Base-by-base conservation (phyloP, 2,797 vertebrate species). In the Notoglanidium macrostoma region DNA sequence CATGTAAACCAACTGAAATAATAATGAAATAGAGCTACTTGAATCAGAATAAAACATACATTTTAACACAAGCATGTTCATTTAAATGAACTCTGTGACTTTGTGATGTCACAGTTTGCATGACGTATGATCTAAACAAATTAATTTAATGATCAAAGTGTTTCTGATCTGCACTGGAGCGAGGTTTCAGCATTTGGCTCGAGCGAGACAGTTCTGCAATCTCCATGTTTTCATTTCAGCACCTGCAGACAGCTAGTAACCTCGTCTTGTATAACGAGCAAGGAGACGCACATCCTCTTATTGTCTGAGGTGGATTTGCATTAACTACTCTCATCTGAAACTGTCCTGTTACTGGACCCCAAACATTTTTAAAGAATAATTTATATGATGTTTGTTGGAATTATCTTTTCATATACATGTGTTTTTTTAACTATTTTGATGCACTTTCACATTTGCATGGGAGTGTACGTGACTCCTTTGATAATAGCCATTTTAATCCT, bases 391-490 rank as follows among this genome's bases (percentile, higher is more conserved):
- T 92, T 92, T 89, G 93, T 94, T 86, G 85, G 87, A 93, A 92
- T 90, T 93, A 93, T 92, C 90, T 15, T 92, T 91, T 88, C 85
- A 93, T 91, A 91, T 83, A 92, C 91, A 92, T 94, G 94, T 94
- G 95, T 95, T 95, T 95, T 95, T 95, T 95, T 94, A 92, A 87
- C 88, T 90, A 91, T 91, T 92, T 90, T 83, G 46, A 84, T 92
- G 93, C 92, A 91, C 93, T 94, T 93, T 95, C 92, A 94, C 93
- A 94, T 88, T 55, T 90, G 15, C 40, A 3, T 85, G 84, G 85
- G 87, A 67, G 74, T 44, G 72, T 77, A 85, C 55, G 90, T 92
- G 92, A 92, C 92, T 94, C 90, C 93, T 87, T 89, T 94, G 92
- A 94, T 93, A 93, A 94, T 92, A 92, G 91, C 88, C 90, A 90